These are phyloP conservation scores for Proales similis DNA, from an alignment of 1,140 invertebrate genomes.

Conservation along the genomic window DNA sequence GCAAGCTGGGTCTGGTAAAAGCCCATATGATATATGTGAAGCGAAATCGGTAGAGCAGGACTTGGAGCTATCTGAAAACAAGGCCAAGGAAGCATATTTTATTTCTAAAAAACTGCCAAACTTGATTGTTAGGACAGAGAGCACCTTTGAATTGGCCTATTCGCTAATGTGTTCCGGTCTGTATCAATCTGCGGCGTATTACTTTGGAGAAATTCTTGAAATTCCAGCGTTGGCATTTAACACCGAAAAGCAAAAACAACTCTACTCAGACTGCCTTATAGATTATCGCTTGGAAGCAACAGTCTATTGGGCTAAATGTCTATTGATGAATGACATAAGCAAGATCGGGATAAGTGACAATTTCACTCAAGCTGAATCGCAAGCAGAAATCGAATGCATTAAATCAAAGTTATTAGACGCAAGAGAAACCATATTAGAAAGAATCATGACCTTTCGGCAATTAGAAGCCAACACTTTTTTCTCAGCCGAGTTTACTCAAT, in stretches of 20 bases:
- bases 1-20: no score
- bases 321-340: not conserved
- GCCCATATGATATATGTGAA: no score
- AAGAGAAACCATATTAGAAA: no score
- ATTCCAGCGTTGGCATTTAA: not conserved
- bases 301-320: conserved; percentile 27
- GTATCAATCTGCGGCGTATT: conserved; percentile 21
- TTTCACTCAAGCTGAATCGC: no score
- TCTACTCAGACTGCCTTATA: conserved; percentile 13
- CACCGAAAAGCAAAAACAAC: not conserved
- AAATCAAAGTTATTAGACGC: no score
- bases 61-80: no score
- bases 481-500: no score
- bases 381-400: no score
- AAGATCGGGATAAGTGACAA: no score
- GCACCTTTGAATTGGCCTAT: not conserved
- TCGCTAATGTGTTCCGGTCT: not conserved
- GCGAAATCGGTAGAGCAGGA: no score
- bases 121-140: not conserved
- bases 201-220: conserved; percentile 10
- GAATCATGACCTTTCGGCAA: no score
- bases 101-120: conserved; percentile 11
- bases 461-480: no score
- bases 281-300: conserved; percentile 23
- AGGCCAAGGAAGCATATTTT: conserved; percentile 17